phyloP scores from a whole-genome alignment of 2,113 vertebrate species.

The Zingel zingel region DNA sequence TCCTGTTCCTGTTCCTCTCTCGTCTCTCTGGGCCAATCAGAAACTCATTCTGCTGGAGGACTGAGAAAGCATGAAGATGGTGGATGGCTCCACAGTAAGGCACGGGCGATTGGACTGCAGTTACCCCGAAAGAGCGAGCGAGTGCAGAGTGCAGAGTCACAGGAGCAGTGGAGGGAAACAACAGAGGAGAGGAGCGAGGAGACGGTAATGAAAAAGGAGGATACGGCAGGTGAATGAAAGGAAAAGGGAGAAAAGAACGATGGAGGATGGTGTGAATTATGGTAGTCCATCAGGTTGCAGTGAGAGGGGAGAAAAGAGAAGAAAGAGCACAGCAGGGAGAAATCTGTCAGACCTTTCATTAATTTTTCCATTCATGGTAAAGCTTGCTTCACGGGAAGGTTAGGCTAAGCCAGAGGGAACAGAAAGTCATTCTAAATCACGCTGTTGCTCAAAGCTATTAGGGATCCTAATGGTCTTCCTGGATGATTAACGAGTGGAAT shows the following conservation, averaged over 20 bases:
- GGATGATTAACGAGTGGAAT: constrained; percentile 39
- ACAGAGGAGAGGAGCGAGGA: constrained; percentile 26
- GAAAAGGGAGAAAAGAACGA: constrained; percentile 20
- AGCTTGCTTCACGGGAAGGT: constrained; percentile 55
- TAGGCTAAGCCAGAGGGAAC: constrained; percentile 58
- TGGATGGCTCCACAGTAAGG: constrained; percentile 98
- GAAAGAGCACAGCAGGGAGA: constrained; percentile 75
- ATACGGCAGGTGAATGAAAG: constrained; percentile 15
- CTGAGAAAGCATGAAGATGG: constrained; percentile 99
- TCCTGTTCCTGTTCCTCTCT: constrained; percentile 87
- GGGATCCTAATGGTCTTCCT: constrained; percentile 31
- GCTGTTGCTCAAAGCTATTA: constrained; percentile 43
- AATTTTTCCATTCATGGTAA: constrained; percentile 53
- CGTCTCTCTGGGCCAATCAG: constrained; percentile 84
- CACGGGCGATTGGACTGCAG: constrained; percentile 95
- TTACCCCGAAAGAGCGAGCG: constrained; percentile 60
- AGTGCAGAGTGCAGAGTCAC: constrained; percentile 74
- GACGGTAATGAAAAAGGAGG: constrained; percentile 17
- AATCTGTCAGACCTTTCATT: constrained; percentile 75
- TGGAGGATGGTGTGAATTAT: constrained; percentile 50
- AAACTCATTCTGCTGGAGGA: constrained; percentile 99
- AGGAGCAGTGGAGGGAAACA: constrained; percentile 73
- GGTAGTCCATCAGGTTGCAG: constrained; percentile 69
- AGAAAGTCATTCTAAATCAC: constrained; percentile 59
- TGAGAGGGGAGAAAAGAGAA: constrained; percentile 61